phyloP scores from a whole-genome alignment of 2,888 invertebrate species.

The Hypolimnas misippus region DNA sequence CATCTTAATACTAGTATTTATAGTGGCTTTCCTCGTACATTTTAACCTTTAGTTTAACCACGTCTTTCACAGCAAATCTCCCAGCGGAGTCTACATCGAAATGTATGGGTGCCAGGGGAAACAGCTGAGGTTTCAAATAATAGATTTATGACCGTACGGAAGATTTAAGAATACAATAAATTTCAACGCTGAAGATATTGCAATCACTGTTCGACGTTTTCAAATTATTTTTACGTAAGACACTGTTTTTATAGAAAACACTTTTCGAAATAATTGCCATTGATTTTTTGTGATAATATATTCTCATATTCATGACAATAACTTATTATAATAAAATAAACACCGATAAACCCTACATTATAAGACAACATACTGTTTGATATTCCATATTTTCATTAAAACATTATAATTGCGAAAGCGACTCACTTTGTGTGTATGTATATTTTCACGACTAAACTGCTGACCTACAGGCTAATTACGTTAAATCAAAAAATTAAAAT shows the following conservation, averaged over 20 bases:
- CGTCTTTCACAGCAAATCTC: slow-evolving; percentile 46
- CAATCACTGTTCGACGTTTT: slow-evolving; percentile 7
- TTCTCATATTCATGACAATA: too few relatives aligned
- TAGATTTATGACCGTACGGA: slow-evolving; percentile 66
- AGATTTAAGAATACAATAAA: slow-evolving; percentile 33
- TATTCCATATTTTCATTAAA: too few relatives aligned
- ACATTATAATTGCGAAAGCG: too few relatives aligned
- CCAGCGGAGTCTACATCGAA: slow-evolving; percentile 67
- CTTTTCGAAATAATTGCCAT: neutral
- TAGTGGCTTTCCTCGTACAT: slow-evolving; percentile 18
- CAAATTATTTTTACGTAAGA: neutral
- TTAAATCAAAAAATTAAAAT: too few relatives aligned
- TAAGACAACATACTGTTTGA: too few relatives aligned
- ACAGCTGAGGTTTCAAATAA: slow-evolving; percentile 76
- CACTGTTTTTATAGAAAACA: neutral
- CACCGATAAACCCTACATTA: too few relatives aligned
- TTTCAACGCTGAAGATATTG: slow-evolving; percentile 25
- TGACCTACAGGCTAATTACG: too few relatives aligned
- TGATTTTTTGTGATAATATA: too few relatives aligned
- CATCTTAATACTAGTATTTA: neutral
- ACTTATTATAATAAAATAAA: too few relatives aligned
- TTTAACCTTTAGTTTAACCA: slow-evolving; percentile 32
- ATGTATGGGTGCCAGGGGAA: slow-evolving; percentile 79
- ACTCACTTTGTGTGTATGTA: too few relatives aligned
- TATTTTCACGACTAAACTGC: too few relatives aligned